phyloP scores from a whole-genome alignment of 2,113 vertebrate genomes.

The Megalops atlanticus region DNA sequence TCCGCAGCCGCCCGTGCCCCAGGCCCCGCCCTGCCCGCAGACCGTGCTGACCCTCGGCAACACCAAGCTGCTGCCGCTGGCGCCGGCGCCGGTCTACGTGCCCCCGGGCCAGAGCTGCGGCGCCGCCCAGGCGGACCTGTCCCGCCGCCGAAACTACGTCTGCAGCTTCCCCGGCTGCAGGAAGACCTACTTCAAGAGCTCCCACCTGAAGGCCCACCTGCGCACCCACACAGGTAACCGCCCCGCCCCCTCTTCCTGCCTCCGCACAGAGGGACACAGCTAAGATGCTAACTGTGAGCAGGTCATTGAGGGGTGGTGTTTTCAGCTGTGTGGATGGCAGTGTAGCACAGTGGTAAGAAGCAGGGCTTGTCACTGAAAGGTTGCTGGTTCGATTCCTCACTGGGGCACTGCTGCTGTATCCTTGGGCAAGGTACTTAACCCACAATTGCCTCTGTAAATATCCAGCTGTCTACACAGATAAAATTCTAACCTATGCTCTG shows the following conservation, averaged over 20 bases:
- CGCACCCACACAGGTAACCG: constrained; percentile 94
- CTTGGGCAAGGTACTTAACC: no score
- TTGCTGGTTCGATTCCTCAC: no score
- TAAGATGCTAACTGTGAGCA: no score
- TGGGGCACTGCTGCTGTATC: no score
- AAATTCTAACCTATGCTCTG: no score
- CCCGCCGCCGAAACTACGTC: constrained; percentile 88
- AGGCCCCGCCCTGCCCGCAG: constrained; percentile 59
- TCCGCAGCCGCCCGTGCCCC: constrained; percentile 70
- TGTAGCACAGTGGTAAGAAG: no score
- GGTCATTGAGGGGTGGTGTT: no score
- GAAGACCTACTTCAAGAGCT: constrained; percentile 99
- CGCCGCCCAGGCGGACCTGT: constrained; percentile 81
- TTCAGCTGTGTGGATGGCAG: no score
- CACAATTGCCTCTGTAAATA: no score
- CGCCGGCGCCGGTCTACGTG: constrained; percentile 87
- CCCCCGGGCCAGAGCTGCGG: constrained; percentile 72
- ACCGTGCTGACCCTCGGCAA: constrained; percentile 80
- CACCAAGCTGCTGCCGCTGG: constrained; percentile 88
- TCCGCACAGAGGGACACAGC: background rate
- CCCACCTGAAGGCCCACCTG: constrained; percentile 96
- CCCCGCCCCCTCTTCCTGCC: no score
- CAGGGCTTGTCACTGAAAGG: no score
- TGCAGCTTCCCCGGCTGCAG: constrained; percentile 90
- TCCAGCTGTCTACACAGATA: no score